These are phyloP conservation scores for Drosophila nigromelanica DNA, from an alignment of 1,140 invertebrate species.

Conservation along the genomic window DNA sequence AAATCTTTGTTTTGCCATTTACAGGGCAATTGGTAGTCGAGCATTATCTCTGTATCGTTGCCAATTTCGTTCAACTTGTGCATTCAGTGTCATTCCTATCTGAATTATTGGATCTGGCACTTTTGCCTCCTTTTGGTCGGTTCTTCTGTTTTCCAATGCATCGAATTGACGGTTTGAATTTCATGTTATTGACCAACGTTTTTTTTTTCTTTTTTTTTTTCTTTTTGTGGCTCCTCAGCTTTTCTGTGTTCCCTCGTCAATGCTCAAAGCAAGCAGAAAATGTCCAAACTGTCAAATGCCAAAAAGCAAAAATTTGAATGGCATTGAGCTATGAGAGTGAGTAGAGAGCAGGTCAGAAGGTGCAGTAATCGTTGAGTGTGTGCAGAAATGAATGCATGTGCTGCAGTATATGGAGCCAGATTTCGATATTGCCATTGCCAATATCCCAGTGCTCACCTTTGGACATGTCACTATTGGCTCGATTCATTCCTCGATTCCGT, in stretches of 20 bases:
- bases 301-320: slow-evolving; percentile 78
- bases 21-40: not conserved
- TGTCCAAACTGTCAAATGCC: slow-evolving; percentile 81
- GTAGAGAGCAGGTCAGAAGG: slow-evolving; percentile 11
- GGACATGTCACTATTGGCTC: slow-evolving; percentile 53
- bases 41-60: not conserved
- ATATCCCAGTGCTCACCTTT: slow-evolving; percentile 35
- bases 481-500: slow-evolving; percentile 18
- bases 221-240: slow-evolving; percentile 8
- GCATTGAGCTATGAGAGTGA: slow-evolving; percentile 30
- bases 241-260: slow-evolving; percentile 14
- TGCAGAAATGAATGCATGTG: slow-evolving; percentile 1
- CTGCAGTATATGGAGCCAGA: slow-evolving; percentile 8
- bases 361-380: slow-evolving; percentile 1
- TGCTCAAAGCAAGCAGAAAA: slow-evolving; percentile 67
- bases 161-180: slow-evolving; percentile 59
- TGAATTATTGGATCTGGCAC: not conserved
- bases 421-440: slow-evolving; percentile 30
- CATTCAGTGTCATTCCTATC: slow-evolving; percentile 35
- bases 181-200: slow-evolving; percentile 60
- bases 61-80: slow-evolving; percentile 5
- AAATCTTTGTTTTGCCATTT: not conserved
- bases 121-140: slow-evolving; percentile 4
- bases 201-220: slow-evolving; percentile 30
- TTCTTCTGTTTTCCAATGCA: slow-evolving; percentile 45